phyloP scores from a whole-genome alignment of 2,113 vertebrate genomes.

The Copsychus sechellarum region DNA sequence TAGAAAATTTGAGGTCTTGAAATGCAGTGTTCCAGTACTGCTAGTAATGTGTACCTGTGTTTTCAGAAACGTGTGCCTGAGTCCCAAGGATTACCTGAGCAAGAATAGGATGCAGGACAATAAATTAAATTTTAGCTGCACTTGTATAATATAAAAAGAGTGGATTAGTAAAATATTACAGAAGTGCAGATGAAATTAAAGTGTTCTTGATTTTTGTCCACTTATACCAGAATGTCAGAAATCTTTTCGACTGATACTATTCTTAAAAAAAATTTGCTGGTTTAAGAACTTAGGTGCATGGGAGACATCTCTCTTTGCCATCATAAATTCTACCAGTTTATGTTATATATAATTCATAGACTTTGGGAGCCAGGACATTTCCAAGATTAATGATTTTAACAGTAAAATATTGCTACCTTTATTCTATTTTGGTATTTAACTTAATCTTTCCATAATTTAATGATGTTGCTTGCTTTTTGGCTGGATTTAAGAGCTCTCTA shows the following conservation, averaged over 20 bases:
- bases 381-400: background rate
- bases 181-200: background rate
- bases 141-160: background rate
- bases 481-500: background rate
- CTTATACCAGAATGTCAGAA: background rate
- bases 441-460: background rate
- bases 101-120: background rate
- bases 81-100: background rate
- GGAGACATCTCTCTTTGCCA: background rate
- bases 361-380: background rate
- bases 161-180: background rate
- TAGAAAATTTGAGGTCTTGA: background rate
- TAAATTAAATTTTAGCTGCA: background rate
- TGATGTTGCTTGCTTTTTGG: background rate
- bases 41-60: background rate
- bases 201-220: background rate
- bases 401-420: background rate
- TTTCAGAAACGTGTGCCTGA: background rate
- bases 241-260: background rate
- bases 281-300: background rate
- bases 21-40: background rate
- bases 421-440: background rate
- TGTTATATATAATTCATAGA: fast-evolving
- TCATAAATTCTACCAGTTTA: background rate
- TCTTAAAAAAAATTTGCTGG: background rate